phyloP scores from a whole-genome alignment of 2,113 vertebrate genomes.

The Dolichotis patagonum region DNA sequence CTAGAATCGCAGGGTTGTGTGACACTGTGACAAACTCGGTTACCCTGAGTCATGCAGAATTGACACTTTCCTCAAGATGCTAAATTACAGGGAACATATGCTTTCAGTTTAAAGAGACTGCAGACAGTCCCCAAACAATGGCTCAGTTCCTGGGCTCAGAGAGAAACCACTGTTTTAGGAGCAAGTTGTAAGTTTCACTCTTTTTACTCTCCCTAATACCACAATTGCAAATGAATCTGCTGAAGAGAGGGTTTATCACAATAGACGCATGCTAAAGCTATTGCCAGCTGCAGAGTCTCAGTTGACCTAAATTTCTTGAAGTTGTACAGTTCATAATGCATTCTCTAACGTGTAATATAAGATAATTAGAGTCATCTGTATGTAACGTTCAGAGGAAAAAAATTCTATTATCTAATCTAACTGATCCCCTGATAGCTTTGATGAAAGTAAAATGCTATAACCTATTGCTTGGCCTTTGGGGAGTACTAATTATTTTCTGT shows the following conservation, averaged over 20 bases:
- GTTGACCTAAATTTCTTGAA: constrained; percentile 82
- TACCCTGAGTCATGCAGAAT: constrained; percentile 51
- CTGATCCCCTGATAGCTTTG: constrained; percentile 86
- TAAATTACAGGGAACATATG: constrained; percentile 55
- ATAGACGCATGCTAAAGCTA: constrained; percentile 46
- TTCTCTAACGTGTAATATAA: constrained; percentile 82
- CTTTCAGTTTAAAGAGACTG: constrained; percentile 61
- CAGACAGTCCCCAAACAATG: not conserved
- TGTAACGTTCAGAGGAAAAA: constrained; percentile 84
- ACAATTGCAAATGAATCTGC: constrained; percentile 32
- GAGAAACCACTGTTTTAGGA: constrained; percentile 47
- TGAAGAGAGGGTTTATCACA: not conserved
- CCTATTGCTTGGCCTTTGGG: constrained; percentile 89
- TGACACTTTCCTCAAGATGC: constrained; percentile 33
- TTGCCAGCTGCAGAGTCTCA: constrained; percentile 59
- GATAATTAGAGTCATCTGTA: constrained; percentile 87
- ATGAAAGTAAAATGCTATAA: constrained; percentile 89
- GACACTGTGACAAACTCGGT: constrained; percentile 72
- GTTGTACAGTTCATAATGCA: constrained; percentile 78
- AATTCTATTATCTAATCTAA: constrained; percentile 89
- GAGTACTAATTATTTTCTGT: constrained; percentile 93
- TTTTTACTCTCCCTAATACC: not conserved
- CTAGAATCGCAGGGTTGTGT: constrained; percentile 6
- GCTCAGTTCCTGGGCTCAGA: not conserved
- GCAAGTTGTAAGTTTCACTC: not conserved